Evolutionary conservation across 2,797 vertebrate genomes (phyloP).

Genomic region (Melanotaenia boesemani): DNA sequence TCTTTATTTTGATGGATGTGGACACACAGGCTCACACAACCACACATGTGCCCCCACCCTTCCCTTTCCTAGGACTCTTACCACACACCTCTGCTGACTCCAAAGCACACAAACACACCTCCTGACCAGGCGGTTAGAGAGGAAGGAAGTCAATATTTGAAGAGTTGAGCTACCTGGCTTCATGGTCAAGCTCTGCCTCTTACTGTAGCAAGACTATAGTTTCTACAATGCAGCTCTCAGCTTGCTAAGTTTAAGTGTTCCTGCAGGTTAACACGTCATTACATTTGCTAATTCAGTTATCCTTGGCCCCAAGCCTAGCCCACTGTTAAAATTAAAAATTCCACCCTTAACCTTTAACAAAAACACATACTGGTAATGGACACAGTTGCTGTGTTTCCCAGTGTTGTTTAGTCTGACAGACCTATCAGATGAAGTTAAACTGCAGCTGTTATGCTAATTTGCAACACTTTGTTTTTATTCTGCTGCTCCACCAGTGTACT

Average conservation of each 20-base stretch:
- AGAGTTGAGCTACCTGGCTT: slow-evolving; percentile 73
- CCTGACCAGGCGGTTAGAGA: slow-evolving; percentile 68
- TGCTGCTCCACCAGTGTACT: background rate
- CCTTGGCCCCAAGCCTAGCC: background rate
- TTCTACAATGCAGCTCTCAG: slow-evolving; percentile 49
- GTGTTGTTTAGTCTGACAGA: background rate
- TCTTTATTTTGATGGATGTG: slow-evolving; percentile 80
- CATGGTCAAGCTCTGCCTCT: slow-evolving; percentile 51
- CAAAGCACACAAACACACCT: slow-evolving; percentile 82
- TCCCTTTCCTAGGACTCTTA: slow-evolving; percentile 64
- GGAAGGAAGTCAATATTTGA: slow-evolving; percentile 86
- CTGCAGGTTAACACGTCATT: slow-evolving; percentile 29
- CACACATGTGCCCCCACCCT: slow-evolving; percentile 43
- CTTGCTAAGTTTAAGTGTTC: slow-evolving; percentile 19
- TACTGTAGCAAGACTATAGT: slow-evolving; percentile 50
- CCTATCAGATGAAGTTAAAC: background rate
- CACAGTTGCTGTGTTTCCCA: background rate
- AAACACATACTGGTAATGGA: background rate
- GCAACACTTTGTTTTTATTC: background rate
- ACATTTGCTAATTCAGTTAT: slow-evolving; percentile 35
- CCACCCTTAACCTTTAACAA: slow-evolving; percentile 6
- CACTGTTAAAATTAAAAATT: slow-evolving; percentile 19
- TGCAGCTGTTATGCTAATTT: background rate
- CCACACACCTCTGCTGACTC: slow-evolving; percentile 72
- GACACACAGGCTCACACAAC: slow-evolving; percentile 70